Conservation (phyloP, 1,140 invertebrate genomes). For the Pollicipes pollicipes region DNA sequence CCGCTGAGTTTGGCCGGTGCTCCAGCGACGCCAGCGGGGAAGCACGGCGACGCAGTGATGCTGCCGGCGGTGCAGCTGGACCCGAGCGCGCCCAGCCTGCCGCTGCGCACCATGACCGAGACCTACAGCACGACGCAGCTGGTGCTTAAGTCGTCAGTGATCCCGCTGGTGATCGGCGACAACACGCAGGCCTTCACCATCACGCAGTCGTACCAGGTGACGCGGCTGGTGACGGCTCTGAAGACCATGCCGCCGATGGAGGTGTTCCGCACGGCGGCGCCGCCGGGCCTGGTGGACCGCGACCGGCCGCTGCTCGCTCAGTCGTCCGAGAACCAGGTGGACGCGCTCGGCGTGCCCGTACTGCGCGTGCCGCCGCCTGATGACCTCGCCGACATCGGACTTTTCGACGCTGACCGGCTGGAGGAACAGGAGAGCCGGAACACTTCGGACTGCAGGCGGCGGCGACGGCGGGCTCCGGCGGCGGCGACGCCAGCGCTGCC, state of each 20-base stretch:
- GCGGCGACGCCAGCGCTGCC: slow-evolving; percentile 16
- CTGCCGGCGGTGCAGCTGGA: slow-evolving; percentile 55
- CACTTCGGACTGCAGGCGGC: slow-evolving; percentile 14
- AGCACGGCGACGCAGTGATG: slow-evolving; percentile 18
- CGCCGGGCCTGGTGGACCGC: too few relatives aligned
- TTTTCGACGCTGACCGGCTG: slow-evolving; percentile 26
- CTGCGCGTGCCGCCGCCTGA: slow-evolving; percentile 31
- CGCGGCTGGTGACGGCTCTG: slow-evolving; percentile 62
- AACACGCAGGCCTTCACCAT: slow-evolving; percentile 42
- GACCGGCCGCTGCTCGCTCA: too few relatives aligned
- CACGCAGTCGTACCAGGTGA: slow-evolving; percentile 71
- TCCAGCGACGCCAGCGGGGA: too few relatives aligned
- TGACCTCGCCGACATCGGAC: slow-evolving; percentile 15
- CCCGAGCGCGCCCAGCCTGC: slow-evolving; percentile 41
- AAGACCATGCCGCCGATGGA: slow-evolving; percentile 73
- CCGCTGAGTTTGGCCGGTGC: too few relatives aligned
- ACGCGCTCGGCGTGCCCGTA: slow-evolving; percentile 62
- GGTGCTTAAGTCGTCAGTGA: slow-evolving; percentile 64
- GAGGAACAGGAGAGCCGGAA: slow-evolving; percentile 18
- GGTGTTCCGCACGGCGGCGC: slow-evolving; percentile 42
- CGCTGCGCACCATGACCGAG: slow-evolving; percentile 69
- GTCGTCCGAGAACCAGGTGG: neutral
- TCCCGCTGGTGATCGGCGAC: slow-evolving; percentile 49
- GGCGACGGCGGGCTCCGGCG: neutral
- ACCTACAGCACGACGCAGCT: slow-evolving; percentile 74